Percentiles rank a stretch among this genome's conserved stretches.
These are phyloP conservation scores for Toxotes lorentzi DNA, from an alignment of 2,797 vertebrate genomes.

Conservation along the genomic window DNA sequence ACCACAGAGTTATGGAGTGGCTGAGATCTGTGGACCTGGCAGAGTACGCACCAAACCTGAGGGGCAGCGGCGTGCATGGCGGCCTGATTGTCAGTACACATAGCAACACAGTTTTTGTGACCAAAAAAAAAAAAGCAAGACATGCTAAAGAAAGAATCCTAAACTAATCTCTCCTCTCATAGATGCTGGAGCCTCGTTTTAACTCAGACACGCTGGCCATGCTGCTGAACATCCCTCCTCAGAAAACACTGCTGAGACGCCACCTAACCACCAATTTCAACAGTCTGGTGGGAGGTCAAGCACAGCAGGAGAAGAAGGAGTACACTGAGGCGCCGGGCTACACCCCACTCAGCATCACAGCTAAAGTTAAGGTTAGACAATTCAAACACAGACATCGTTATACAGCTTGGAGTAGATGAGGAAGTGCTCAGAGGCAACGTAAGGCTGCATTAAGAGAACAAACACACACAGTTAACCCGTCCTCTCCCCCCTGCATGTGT, in stretches of 20 bases:
- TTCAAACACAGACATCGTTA: neutral
- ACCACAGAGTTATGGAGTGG: constrained; percentile 99
- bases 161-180: neutral
- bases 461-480: constrained; percentile 3
- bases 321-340: constrained; percentile 88
- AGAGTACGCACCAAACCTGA: constrained; percentile 96
- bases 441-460: neutral
- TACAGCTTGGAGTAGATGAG: neutral
- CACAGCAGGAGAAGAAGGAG: constrained; percentile 94
- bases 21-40: constrained; percentile 95
- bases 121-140: too few species aligned
- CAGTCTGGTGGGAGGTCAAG: constrained; percentile 89
- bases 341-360: constrained; percentile 91
- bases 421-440: neutral
- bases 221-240: constrained; percentile 96
- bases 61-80: constrained; percentile 96
- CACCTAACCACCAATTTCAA: constrained; percentile 95
- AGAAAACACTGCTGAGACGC: constrained; percentile 95
- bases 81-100: constrained; percentile 92
- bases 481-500: constrained; percentile 3
- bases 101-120: neutral
- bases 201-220: constrained; percentile 93
- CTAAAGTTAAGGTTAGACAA: constrained; percentile 93
- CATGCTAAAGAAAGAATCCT: neutral
- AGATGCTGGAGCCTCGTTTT: constrained; percentile 97